Base-by-base conservation (phyloP, 2,797 vertebrate genomes). In the Ptychobarbus kaznakovi region DNA sequence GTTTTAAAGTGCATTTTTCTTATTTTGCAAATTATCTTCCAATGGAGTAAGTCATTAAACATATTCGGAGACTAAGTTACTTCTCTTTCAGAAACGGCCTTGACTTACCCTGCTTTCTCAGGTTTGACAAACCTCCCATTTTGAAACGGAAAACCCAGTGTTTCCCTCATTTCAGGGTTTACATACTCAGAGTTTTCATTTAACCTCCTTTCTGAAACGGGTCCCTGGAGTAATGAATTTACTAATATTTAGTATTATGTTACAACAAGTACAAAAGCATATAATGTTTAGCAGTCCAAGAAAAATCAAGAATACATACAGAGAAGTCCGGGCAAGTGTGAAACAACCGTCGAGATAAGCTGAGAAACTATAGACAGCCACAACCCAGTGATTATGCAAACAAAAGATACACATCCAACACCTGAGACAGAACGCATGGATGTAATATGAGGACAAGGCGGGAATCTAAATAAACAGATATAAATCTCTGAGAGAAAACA, bases 401-500 rank as follows among this genome's bases (percentile, higher is more conserved):
- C 13, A 76, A 76, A 76, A 44, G 9, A 13, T 9, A 40, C 22
- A 28, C 69, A 61, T 65, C 20, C 38, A 18, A 40, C 73, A 42
- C 49, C 20, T 58, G n/a, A 56, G 12, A 13, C 65, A 38, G 3
- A 66, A 32, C 1, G 4, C 35, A 15, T 75, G 16, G 16, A 46
- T 76, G 35, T 65, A 68, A 77, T 32, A n/a, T 56, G 8, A 76
- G 13, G 22, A 56, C 46, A 78, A 38, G 46, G 25, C 22, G 5
- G 75, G 38, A 84, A 72, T 72, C 66, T 63, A 61, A 84, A 84
- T 66, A 68, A 70, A 70, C 65, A 72, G 66, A 84, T 68, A 53
- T 28, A 18, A 53, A 56, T 70, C 83, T 72, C 42, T 51, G 63
- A 68, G 61, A 61, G 25, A 61, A 78, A n/a, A 77, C 46, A 69